A percentile compares a stretch with the other conserved stretches of the same genome.
phyloP scores from a whole-genome alignment of 2,888 invertebrate species.

The Drosophila greeni region DNA sequence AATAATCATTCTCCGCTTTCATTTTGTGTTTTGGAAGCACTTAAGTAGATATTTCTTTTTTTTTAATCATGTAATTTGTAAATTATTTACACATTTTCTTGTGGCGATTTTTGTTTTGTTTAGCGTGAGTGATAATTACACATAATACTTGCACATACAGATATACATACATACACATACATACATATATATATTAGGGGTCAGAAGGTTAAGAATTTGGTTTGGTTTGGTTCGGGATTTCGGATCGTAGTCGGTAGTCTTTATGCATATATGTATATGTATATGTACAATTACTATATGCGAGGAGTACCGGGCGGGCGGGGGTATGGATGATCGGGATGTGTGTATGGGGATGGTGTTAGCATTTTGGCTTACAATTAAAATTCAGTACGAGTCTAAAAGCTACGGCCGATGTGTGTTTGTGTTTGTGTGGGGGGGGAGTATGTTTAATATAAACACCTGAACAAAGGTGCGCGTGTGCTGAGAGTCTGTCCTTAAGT shows the following conservation, averaged over 20 bases:
- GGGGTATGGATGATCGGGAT: not conserved
- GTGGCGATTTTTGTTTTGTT: slow-evolving; percentile 13
- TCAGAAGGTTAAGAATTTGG: not conserved
- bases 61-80: slow-evolving; percentile 37
- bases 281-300: slow-evolving; percentile 17
- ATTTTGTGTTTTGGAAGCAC: slow-evolving; percentile 33
- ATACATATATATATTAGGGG: not conserved
- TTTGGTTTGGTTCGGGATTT: not conserved
- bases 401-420: slow-evolving; percentile 55
- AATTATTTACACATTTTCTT: slow-evolving; percentile 38
- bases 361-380: slow-evolving; percentile 53
- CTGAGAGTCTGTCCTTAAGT: slow-evolving; percentile 32
- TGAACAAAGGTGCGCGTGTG: slow-evolving; percentile 25
- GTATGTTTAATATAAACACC: slow-evolving; percentile 32
- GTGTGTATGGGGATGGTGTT: slow-evolving; percentile 6
- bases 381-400: slow-evolving; percentile 61
- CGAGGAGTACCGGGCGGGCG: slow-evolving; percentile 2
- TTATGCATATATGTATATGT: not conserved
- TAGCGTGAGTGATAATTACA: slow-evolving; percentile 9
- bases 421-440: slow-evolving; percentile 23
- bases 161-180: slow-evolving; percentile 17
- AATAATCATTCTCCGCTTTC: not conserved
- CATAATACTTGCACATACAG: slow-evolving; percentile 35
- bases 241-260: not conserved
- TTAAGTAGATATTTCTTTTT: slow-evolving; percentile 30